Evolutionary conservation across 2,113 vertebrate genomes (phyloP).

Genomic region (Saimiri boliviensis): DNA sequence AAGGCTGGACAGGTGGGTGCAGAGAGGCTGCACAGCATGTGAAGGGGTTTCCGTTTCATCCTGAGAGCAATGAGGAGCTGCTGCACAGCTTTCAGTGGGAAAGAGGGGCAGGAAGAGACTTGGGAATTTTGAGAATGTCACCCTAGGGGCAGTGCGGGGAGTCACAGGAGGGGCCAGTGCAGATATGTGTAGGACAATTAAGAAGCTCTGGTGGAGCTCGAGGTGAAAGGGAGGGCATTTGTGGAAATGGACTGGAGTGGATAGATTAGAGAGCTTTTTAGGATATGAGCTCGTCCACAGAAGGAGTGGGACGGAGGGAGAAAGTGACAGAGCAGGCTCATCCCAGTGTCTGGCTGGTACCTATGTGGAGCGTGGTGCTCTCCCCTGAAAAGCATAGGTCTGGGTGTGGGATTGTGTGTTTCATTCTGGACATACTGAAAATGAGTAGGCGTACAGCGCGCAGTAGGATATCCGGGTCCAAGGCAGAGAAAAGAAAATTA

Average conservation of each 20-base stretch:
- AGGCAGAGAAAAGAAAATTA: background rate
- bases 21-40: background rate
- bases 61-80: background rate
- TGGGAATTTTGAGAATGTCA: background rate
- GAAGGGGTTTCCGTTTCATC: background rate
- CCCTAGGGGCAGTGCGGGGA: background rate
- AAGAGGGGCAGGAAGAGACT: background rate
- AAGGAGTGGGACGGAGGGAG: background rate
- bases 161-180: background rate
- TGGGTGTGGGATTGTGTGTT: background rate
- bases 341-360: background rate
- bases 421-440: background rate
- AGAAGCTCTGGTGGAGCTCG: background rate
- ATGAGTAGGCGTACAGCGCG: background rate
- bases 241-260: background rate
- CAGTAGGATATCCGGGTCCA: background rate
- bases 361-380: background rate
- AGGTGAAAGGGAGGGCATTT: background rate
- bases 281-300: background rate
- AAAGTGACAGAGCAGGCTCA: background rate
- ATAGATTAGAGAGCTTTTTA: background rate
- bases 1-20: background rate
- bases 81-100: background rate
- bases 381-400: background rate
- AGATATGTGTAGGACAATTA: background rate